Conservation (phyloP, 2,888 invertebrate genomes). For the Crepidodera aurea region DNA sequence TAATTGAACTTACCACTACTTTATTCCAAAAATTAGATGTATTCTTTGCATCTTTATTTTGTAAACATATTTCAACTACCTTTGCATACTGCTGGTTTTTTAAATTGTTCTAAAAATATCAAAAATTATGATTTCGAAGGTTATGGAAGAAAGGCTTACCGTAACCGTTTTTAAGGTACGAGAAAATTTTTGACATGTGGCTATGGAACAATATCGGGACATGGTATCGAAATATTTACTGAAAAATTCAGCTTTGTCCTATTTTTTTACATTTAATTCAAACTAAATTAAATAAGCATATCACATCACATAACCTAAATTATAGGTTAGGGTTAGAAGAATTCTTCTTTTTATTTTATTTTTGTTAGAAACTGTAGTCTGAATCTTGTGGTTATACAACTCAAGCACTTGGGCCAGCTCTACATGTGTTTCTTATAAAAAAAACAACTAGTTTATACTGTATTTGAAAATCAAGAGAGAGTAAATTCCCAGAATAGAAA, state of each 20-base stretch:
- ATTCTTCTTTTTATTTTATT: no score
- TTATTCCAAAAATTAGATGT: constrained; percentile 18
- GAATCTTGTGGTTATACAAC: no score
- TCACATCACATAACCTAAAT: not conserved
- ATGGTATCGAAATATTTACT: constrained; percentile 13
- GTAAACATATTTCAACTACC: constrained; percentile 15
- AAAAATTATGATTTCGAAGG: not conserved
- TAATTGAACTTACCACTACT: constrained; percentile 12
- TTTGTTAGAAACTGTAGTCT: no score
- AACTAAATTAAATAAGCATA: not conserved
- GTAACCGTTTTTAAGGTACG: constrained; percentile 35
- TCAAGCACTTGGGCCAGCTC: no score
- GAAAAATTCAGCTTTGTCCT: not conserved
- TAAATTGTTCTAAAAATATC: constrained; percentile 2
- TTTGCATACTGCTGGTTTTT: constrained; percentile 3
- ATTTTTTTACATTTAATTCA: not conserved
- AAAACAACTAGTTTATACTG: no score
- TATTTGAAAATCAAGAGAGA: no score
- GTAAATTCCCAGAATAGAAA: no score
- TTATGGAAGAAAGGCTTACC: constrained; percentile 32
- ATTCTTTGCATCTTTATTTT: not conserved
- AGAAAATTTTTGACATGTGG: constrained; percentile 37
- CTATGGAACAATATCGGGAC: constrained; percentile 38
- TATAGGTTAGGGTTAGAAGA: no score
- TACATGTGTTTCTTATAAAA: no score